phyloP scores from a whole-genome alignment of 2,113 vertebrate genomes.

The Anoura caudifer region DNA sequence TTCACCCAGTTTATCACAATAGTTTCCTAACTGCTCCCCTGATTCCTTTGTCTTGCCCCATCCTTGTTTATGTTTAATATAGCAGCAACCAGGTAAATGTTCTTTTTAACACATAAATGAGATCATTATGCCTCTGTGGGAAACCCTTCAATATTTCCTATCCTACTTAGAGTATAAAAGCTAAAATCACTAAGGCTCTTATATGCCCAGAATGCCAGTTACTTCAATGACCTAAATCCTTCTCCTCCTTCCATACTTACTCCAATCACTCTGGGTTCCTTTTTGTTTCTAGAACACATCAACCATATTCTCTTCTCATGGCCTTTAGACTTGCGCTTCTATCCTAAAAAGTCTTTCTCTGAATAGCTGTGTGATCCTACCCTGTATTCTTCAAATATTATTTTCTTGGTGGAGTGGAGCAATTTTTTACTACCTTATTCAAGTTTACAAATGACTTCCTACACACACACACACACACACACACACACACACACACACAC shows the following conservation, averaged over 20 bases:
- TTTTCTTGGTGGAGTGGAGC: neutral
- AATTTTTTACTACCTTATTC: neutral
- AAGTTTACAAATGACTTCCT: neutral
- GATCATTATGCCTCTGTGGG: neutral
- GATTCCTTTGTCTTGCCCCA: neutral
- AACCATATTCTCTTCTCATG: neutral
- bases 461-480: too few species aligned
- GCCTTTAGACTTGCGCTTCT: neutral
- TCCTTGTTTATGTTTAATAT: neutral
- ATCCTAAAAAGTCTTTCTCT: neutral
- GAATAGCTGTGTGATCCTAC: neutral
- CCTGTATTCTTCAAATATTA: neutral
- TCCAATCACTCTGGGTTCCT: accelerated
- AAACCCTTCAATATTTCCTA: neutral
- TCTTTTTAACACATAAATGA: neutral
- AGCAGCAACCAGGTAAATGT: neutral
- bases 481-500: accelerated
- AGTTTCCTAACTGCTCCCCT: neutral
- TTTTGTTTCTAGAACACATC: neutral
- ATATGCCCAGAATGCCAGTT: neutral
- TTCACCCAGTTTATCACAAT: neutral
- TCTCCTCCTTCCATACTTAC: neutral
- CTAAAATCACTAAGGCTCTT: neutral
- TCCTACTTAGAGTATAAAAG: neutral
- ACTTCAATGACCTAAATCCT: neutral